Percentiles rank a stretch among this genome's conserved stretches.
phyloP scores from a whole-genome alignment of 1,140 invertebrate species.

The Conopomorpha cramerella region DNA sequence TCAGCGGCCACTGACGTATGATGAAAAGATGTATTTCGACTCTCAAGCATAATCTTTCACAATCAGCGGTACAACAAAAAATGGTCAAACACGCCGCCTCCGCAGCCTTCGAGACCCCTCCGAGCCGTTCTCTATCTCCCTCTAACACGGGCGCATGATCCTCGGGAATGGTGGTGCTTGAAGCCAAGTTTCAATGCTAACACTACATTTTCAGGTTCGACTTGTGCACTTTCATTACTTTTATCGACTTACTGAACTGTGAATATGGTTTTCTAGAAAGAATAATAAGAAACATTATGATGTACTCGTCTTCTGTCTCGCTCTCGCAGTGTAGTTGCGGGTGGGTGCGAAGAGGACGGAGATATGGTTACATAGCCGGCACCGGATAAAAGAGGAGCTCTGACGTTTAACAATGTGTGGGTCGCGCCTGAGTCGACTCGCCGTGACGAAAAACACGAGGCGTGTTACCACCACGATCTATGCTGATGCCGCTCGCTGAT shows the following conservation, averaged over 20 bases:
- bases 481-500: conserved; percentile 31
- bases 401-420: conserved; percentile 53
- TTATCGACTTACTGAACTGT: no score
- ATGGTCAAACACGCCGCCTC: conserved; percentile 54
- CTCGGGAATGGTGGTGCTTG: no score
- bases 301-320: background rate
- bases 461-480: conserved; percentile 51
- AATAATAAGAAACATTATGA: no score
- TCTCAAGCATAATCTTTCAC: conserved; percentile 61
- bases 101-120: conserved; percentile 40
- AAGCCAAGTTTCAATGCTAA: no score
- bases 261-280: no score
- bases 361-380: conserved; percentile 29
- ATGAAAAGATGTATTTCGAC: conserved; percentile 61
- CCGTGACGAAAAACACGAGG: conserved; percentile 53
- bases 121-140: conserved; percentile 37
- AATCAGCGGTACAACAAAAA: conserved; percentile 58
- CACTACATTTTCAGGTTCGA: no score
- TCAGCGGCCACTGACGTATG: conserved; percentile 58
- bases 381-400: conserved; percentile 43
- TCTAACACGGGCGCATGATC: no score
- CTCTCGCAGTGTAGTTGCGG: conserved; percentile 5
- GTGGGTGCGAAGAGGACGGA: conserved; percentile 33
- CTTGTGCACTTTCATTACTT: no score
- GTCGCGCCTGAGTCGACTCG: conserved; percentile 55